phyloP scores from a whole-genome alignment of 2,888 invertebrate species.

The Biston stratarius region DNA sequence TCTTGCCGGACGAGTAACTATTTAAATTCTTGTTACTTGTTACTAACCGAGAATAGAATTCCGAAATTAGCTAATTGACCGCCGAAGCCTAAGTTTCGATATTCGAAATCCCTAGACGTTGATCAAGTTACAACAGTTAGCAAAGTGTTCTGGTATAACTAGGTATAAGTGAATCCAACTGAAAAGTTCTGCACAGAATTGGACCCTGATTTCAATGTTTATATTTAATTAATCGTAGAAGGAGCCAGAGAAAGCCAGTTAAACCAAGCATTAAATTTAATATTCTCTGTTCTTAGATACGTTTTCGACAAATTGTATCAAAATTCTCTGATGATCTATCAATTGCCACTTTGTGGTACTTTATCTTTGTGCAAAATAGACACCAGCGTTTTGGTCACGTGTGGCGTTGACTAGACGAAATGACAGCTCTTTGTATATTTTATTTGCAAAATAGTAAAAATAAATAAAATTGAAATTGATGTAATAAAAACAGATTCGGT shows the following conservation, averaged over 20 bases:
- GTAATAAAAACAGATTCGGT: too few species aligned
- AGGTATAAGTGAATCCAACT: conserved; percentile 40
- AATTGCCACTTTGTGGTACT: not conserved
- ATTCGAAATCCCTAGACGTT: conserved; percentile 26
- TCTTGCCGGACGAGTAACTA: not conserved
- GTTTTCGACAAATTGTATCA: not conserved
- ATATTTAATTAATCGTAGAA: conserved; percentile 15
- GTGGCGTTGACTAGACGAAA: too few species aligned
- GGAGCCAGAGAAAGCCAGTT: not conserved
- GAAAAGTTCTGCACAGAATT: conserved; percentile 27
- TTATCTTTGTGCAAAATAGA: too few species aligned
- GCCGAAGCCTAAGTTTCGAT: conserved; percentile 20
- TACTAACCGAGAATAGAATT: not conserved
- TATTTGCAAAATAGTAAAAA: too few species aligned
- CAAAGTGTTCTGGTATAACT: conserved; percentile 33
- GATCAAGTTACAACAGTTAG: conserved; percentile 40
- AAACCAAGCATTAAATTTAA: not conserved
- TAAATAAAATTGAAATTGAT: too few species aligned
- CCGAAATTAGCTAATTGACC: conserved; percentile 17
- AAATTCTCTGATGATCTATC: not conserved
- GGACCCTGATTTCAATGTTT: conserved; percentile 15
- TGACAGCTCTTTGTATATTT: too few species aligned
- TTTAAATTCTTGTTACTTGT: not conserved
- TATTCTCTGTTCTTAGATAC: not conserved
- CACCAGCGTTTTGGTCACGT: too few species aligned